Percentiles rank a stretch among this genome's conserved stretches.
Evolutionary conservation across 2,888 invertebrate species (phyloP).

Genomic region (Marronus borbonicus): DNA sequence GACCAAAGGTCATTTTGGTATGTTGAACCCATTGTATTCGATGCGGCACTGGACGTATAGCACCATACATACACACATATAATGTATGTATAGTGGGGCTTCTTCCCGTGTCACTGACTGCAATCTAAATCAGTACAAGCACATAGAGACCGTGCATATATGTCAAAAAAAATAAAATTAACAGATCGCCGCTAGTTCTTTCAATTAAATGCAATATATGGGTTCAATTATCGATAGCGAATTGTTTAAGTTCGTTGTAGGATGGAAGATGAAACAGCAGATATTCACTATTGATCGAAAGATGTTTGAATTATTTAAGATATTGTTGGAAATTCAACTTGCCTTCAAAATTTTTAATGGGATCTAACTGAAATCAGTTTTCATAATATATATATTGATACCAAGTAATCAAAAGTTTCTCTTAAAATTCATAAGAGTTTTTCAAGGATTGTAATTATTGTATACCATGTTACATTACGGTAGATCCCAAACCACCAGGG

Average conservation of each 20-base stretch:
- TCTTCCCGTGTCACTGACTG: constrained; percentile 46
- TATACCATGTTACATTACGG: too few species aligned
- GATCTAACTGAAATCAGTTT: too few species aligned
- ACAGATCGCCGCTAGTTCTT: not conserved
- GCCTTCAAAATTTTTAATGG: too few species aligned
- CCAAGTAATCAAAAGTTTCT: too few species aligned
- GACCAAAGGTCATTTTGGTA: constrained; percentile 46
- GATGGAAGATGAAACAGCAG: too few species aligned
- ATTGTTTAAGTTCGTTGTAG: not conserved
- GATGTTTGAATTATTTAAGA: too few species aligned
- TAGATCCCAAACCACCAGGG: too few species aligned
- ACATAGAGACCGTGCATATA: constrained; percentile 10
- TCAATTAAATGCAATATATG: constrained; percentile 5
- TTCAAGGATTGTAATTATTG: too few species aligned
- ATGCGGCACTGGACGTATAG: not conserved
- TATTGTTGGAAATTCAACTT: too few species aligned
- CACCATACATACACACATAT: not conserved
- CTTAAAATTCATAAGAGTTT: too few species aligned
- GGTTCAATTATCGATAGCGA: constrained; percentile 9
- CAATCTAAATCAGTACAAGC: constrained; percentile 32
- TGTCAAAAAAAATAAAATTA: not conserved
- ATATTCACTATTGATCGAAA: too few species aligned
- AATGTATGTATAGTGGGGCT: constrained; percentile 16
- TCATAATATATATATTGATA: too few species aligned
- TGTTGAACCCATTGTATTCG: constrained; percentile 38